Evolutionary conservation across 2,113 vertebrate species (phyloP).

Genomic region (Pseudolaguvia tuberculata): DNA sequence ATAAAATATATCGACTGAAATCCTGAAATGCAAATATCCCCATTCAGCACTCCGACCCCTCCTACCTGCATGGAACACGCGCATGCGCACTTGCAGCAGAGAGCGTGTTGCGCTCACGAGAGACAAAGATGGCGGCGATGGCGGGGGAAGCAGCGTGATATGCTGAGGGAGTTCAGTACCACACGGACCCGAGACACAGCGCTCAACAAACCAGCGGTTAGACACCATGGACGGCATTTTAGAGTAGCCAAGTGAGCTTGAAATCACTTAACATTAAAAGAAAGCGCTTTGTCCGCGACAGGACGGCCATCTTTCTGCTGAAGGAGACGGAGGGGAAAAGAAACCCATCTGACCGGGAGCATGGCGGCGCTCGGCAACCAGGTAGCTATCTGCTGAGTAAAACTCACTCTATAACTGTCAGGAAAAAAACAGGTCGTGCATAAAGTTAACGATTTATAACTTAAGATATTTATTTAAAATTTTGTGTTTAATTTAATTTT

Average conservation of each 20-base stretch:
- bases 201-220: constrained; percentile 54
- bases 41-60: neutral
- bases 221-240: constrained; percentile 57
- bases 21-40: no score
- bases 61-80: neutral
- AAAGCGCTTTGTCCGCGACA: constrained; percentile 16
- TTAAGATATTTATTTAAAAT: no score
- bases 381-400: constrained; percentile 62
- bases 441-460: neutral
- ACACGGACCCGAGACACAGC: constrained; percentile 49
- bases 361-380: constrained; percentile 77
- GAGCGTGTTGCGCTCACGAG: constrained; percentile 48
- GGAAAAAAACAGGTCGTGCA: no score
- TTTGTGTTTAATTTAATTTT: no score
- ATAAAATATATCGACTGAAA: no score
- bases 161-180: constrained; percentile 52
- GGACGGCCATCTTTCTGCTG: neutral
- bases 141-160: constrained; percentile 68
- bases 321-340: neutral
- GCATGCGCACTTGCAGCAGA: constrained; percentile 38
- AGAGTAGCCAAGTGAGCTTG: constrained; percentile 57
- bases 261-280: constrained; percentile 38
- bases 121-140: constrained; percentile 73
- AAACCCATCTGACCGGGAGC: constrained; percentile 66
- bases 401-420: constrained; percentile 2